Conservation (phyloP, 2,888 invertebrate species). For the Lysandra coridon region DNA sequence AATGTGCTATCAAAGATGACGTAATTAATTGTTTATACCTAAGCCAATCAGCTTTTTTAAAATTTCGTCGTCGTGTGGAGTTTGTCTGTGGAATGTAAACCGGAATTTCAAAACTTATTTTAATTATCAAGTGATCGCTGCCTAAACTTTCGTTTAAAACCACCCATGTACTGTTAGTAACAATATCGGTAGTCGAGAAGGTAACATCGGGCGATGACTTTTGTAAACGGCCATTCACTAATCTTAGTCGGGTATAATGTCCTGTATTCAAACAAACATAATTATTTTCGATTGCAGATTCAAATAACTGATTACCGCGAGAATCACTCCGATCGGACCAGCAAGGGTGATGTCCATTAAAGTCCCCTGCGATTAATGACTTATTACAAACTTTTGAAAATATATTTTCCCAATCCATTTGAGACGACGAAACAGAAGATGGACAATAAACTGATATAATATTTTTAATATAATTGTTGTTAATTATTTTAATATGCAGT, state of each 20-base stretch:
- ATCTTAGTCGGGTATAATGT: constrained; percentile 23
- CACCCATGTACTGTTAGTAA: background rate
- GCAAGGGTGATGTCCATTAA: constrained; percentile 33
- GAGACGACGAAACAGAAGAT: constrained; percentile 19
- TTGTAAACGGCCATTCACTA: constrained; percentile 4
- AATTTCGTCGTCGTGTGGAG: background rate
- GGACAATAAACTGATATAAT: constrained; percentile 34
- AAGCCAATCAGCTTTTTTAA: background rate
- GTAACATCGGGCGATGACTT: background rate
- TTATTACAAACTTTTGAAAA: constrained; percentile 23
- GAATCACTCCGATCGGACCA: constrained; percentile 30
- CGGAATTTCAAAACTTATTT: background rate
- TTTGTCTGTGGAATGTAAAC: background rate
- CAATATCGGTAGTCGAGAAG: background rate
- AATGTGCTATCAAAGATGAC: background rate
- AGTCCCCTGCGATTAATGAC: constrained; percentile 30
- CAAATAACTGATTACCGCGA: constrained; percentile 32
- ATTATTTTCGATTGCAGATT: constrained; percentile 17
- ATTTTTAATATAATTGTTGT: constrained; percentile 28
- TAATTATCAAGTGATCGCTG: background rate
- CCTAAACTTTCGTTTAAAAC: background rate
- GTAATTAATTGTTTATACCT: background rate
- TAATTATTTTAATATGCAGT: constrained; percentile 25
- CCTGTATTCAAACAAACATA: no score
- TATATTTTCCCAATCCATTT: constrained; percentile 33